Evolutionary conservation across 2,113 vertebrate genomes (phyloP), one percentile per base, ranked within the genome.

Genomic region (Tenrec ecaudatus): DNA sequence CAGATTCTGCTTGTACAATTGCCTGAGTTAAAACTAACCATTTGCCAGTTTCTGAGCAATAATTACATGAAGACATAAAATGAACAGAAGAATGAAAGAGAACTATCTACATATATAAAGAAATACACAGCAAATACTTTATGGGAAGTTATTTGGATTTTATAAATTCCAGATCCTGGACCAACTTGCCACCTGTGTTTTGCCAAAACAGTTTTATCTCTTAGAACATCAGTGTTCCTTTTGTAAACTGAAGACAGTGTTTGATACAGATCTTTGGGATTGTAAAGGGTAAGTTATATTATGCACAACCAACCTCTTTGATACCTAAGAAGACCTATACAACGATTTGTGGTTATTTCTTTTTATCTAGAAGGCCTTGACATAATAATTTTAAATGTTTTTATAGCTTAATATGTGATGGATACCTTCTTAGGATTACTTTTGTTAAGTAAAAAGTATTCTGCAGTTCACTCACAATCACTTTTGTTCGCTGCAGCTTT

Each of bases 341-440:
- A 71, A 86, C 77, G 71, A 90, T 38, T 64, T 76, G 31, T 95
- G 68, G 69, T 69, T 19, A 78, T 66, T 75, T 85, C 17, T 71
- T 68, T 73, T 83, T 71, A n/a, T 15, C 81, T 25, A 53, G 6
- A 84, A 64, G 31, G 38, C 27, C 81, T 53, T 36, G n/a, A 75
- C 7, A 88, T 58, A 10, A 47, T 79, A 82, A 82, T 19, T 92
- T 87, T 9, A 25, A 88, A 83, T 38, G 27, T 68, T 71, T 88
- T 43, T 79, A n/a, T 20, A 87, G 31, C 92, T 89, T 47, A 43
- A 43, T 60, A 58, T 53, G 47, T 53, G 47, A 53, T 53, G 11
- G 12, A 10, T 53, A 53, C 12, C 47, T 53, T 53, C 47, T 53
- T 53, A 53, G 47, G 47, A 53, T 14, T 53, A 53, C 11, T 53